Conservation (phyloP, 2,888 invertebrate species). For the Alloscopus bannaensis region DNA sequence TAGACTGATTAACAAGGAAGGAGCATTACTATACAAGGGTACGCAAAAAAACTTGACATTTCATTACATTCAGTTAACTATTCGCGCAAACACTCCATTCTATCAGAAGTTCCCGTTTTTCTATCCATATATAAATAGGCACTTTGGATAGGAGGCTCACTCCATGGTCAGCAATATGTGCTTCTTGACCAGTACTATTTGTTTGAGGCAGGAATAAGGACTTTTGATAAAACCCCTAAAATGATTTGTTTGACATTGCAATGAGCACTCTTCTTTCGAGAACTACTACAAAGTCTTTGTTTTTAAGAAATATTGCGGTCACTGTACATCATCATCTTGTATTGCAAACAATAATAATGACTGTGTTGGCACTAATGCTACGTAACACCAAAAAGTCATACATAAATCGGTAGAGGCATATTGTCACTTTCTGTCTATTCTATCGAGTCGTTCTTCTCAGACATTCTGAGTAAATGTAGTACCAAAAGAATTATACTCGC, state of each 20-base stretch:
- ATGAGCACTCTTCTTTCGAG: not conserved
- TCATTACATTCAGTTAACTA: no score
- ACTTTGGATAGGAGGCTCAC: slow-evolving; percentile 10
- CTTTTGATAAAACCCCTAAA: slow-evolving; percentile 13
- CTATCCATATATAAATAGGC: slow-evolving; percentile 40
- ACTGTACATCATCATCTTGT: slow-evolving; percentile 9
- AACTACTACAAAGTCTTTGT: slow-evolving; percentile 19
- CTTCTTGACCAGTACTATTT: not conserved
- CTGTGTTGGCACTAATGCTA: slow-evolving; percentile 47
- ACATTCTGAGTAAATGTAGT: not conserved
- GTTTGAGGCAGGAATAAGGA: not conserved
- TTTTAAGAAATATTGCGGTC: slow-evolving; percentile 18
- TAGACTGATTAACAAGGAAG: no score
- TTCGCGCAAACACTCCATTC: no score
- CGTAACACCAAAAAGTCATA: slow-evolving; percentile 24
- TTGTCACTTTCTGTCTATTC: not conserved
- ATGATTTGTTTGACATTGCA: slow-evolving; percentile 14
- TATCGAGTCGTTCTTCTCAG: not conserved
- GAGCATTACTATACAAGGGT: no score
- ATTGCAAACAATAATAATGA: slow-evolving; percentile 50
- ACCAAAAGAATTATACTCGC: not conserved
- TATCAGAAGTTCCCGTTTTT: no score
- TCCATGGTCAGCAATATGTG: not conserved
- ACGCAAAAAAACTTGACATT: no score
- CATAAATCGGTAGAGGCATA: not conserved